A percentile compares a stretch with the other conserved stretches of the same genome.
Conservation (phyloP, 2,797 vertebrate species). For the Channallabes apus region DNA sequence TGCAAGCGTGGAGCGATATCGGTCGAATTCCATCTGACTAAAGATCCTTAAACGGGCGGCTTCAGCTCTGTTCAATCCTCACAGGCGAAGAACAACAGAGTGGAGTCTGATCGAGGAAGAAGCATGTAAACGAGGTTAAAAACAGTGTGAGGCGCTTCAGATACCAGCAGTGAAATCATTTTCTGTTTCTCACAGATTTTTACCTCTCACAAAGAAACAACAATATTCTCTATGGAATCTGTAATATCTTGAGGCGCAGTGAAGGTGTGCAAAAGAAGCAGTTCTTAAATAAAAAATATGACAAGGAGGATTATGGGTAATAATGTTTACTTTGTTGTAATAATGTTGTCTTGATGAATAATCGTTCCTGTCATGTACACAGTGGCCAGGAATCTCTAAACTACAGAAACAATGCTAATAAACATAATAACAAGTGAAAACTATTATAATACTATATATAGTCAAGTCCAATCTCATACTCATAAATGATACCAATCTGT, state of each 20-base stretch:
- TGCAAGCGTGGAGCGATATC: slow-evolving; percentile 43
- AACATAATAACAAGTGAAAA: neutral
- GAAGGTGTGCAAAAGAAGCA: no score
- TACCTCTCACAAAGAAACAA: slow-evolving; percentile 32
- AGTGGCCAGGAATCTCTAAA: neutral
- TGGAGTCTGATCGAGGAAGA: slow-evolving; percentile 6
- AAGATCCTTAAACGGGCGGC: slow-evolving; percentile 39
- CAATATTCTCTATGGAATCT: slow-evolving; percentile 47
- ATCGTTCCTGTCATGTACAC: neutral
- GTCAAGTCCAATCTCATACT: neutral
- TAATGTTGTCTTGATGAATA: neutral
- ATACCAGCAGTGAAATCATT: slow-evolving; percentile 23
- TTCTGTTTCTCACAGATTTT: slow-evolving; percentile 44
- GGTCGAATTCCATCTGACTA: slow-evolving; percentile 45
- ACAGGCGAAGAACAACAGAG: slow-evolving; percentile 45
- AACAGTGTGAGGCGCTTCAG: slow-evolving; percentile 8
- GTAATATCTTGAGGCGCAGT: neutral
- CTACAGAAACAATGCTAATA: neutral
- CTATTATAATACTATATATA: no score
- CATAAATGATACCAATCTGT: neutral
- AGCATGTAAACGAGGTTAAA: neutral
- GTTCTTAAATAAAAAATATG: neutral
- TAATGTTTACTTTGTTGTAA: neutral
- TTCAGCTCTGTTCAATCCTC: slow-evolving; percentile 42
- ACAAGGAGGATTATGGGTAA: slow-evolving; percentile 24